A percentile compares a stretch with the other conserved stretches of the same genome.
phyloP scores from a whole-genome alignment of 1,140 invertebrate genomes.

The Solenopsis fugax region DNA sequence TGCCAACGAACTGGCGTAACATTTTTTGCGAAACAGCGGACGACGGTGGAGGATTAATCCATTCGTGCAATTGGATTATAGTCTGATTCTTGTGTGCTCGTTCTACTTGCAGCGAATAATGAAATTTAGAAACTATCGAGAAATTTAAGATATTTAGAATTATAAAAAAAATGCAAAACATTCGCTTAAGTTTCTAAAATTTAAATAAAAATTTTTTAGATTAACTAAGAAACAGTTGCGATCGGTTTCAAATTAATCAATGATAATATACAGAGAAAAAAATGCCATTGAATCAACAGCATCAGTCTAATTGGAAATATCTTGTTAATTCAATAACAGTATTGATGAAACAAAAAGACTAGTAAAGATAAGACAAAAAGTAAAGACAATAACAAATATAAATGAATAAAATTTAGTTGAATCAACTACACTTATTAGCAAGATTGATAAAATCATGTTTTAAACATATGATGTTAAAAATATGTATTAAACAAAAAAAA shows the following conservation, averaged over 20 bases:
- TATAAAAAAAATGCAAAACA: not conserved
- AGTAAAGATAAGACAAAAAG: too few species aligned
- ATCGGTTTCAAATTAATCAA: conserved; percentile 3
- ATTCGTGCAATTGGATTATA: not conserved
- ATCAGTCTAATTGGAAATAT: too few species aligned
- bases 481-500: too few species aligned
- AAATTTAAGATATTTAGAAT: conserved; percentile 4
- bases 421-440: too few species aligned
- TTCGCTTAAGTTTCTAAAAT: not conserved
- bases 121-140: not conserved
- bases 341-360: too few species aligned
- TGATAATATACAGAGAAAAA: too few species aligned
- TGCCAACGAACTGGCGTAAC: not conserved
- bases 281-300: too few species aligned
- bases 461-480: too few species aligned
- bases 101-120: not conserved
- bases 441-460: too few species aligned
- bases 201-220: not conserved
- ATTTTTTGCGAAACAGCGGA: not conserved
- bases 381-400: too few species aligned
- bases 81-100: conserved; percentile 6
- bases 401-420: too few species aligned
- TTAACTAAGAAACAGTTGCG: not conserved
- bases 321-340: too few species aligned
- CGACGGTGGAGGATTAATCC: not conserved